Conservation (phyloP, 2,113 vertebrate species). For the Oryzias javanicus region DNA sequence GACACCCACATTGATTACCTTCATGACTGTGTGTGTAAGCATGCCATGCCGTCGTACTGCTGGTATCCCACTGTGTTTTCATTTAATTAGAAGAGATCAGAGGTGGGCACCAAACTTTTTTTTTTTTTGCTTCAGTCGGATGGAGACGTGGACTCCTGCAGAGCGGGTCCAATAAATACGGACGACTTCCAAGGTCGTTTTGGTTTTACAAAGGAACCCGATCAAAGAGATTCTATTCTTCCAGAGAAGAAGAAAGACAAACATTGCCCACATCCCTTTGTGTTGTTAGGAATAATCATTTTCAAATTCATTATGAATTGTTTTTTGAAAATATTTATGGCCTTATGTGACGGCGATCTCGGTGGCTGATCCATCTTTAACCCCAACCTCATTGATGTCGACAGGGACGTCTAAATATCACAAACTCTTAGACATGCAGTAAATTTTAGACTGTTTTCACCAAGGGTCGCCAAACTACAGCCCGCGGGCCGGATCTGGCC, state of each 20-base stretch:
- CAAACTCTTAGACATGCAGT: too few species aligned
- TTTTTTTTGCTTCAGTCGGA: constrained; percentile 32
- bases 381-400: too few species aligned
- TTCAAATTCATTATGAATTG: constrained; percentile 20
- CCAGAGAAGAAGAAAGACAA: constrained; percentile 9
- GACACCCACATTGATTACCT: constrained; percentile 41
- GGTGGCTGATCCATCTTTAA: too few species aligned
- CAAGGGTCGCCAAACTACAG: too few species aligned
- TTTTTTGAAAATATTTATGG: too few species aligned
- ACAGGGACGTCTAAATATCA: too few species aligned
- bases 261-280: constrained; percentile 2
- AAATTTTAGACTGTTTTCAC: too few species aligned
- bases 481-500: too few species aligned
- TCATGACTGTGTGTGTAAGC: constrained; percentile 20
- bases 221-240: constrained; percentile 40
- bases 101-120: constrained; percentile 64
- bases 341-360: too few species aligned
- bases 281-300: constrained; percentile 22
- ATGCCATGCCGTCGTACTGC: constrained; percentile 25
- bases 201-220: constrained; percentile 40
- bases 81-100: constrained; percentile 71
- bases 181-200: constrained; percentile 42
- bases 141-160: constrained; percentile 46
- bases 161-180: constrained; percentile 57
- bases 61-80: constrained; percentile 62